phyloP scores from a whole-genome alignment of 2,113 vertebrate species.

The Aviceda subcristata region DNA sequence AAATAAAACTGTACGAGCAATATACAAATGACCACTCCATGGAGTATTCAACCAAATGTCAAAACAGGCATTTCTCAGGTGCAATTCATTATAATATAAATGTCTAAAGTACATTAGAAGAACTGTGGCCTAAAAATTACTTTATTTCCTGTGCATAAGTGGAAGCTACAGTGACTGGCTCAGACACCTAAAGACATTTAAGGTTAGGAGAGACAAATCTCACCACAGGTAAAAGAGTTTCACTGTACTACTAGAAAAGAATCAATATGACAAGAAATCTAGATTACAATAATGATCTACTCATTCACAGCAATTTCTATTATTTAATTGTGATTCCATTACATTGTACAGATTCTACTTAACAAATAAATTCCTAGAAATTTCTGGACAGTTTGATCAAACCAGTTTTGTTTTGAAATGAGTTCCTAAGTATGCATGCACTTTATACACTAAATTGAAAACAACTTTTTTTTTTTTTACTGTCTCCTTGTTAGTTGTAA shows the following conservation, averaged over 20 bases:
- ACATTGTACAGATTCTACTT: not conserved
- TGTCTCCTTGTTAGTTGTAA: not conserved
- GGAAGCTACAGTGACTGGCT: not conserved
- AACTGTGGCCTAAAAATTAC: not conserved
- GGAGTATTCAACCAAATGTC: not conserved
- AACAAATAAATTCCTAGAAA: not conserved
- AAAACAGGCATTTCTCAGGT: not conserved
- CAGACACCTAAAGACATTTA: not conserved
- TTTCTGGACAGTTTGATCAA: not conserved
- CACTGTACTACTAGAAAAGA: not conserved
- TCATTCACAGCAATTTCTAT: not conserved
- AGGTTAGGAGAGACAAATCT: not conserved
- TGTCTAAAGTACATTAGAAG: not conserved
- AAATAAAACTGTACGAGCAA: not conserved
- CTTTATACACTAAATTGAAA: not conserved
- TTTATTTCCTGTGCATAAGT: not conserved
- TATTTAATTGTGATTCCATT: not conserved
- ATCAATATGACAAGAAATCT: not conserved
- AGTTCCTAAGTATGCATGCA: not conserved
- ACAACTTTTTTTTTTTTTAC: not conserved
- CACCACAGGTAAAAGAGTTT: not conserved
- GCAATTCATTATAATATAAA: not conserved
- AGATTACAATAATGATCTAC: not conserved
- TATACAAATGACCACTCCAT: not conserved
- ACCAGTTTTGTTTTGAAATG: not conserved